Percentiles rank a stretch among this genome's conserved stretches.
These are phyloP conservation scores for Lepus townsendii DNA, from an alignment of 2,797 vertebrate genomes.

Conservation along the genomic window DNA sequence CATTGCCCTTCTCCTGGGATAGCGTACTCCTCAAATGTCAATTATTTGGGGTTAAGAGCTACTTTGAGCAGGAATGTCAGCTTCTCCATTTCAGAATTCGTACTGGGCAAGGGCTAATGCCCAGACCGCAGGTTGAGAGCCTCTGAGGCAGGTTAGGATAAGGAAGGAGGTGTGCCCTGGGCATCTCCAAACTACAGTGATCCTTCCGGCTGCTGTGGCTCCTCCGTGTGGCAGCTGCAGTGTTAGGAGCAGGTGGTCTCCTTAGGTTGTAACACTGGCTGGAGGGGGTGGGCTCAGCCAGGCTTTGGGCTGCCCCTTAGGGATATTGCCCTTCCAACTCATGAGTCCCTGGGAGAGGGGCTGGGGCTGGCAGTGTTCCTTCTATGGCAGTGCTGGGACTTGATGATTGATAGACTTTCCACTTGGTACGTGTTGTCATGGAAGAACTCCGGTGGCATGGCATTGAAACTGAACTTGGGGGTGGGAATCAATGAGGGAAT, in stretches of 20 bases:
- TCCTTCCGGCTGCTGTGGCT: neutral
- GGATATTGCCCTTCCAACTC: neutral
- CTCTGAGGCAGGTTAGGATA: neutral
- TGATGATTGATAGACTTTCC: neutral
- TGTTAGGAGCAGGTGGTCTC: neutral
- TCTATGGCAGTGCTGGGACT: neutral
- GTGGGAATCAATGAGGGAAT: neutral
- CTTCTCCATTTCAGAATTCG: neutral
- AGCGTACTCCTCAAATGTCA: neutral
- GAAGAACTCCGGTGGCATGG: neutral
- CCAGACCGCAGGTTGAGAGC: neutral
- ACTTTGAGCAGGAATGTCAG: neutral
- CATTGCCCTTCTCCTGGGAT: neutral
- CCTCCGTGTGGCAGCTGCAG: neutral
- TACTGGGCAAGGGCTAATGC: neutral
- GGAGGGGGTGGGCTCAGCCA: neutral
- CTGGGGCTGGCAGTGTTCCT: neutral
- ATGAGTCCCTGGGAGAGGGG: neutral
- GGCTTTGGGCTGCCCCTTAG: neutral
- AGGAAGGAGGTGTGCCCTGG: neutral
- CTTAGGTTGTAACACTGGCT: neutral
- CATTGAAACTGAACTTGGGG: fast-evolving
- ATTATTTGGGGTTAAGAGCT: neutral
- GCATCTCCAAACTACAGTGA: neutral
- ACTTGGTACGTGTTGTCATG: neutral